Percentiles rank a stretch among this genome's conserved stretches.
Evolutionary conservation across 2,797 vertebrate genomes (phyloP).

Genomic region (Diplodus sargus): DNA sequence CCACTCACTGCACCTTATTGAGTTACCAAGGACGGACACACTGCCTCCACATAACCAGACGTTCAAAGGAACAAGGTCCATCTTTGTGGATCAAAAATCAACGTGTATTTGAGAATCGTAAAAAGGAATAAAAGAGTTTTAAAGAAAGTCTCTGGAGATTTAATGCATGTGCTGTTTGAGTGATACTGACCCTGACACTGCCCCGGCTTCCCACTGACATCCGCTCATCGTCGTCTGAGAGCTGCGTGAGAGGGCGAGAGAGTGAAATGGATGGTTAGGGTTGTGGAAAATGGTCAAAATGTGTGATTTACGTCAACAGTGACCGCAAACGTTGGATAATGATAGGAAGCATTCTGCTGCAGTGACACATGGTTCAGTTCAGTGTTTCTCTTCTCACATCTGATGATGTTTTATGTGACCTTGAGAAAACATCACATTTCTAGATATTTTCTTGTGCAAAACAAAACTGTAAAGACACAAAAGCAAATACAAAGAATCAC

Average conservation of each 20-base stretch:
- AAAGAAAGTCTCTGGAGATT: neutral
- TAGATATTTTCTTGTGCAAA: neutral
- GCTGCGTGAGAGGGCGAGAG: constrained; percentile 81
- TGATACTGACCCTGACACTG: constrained; percentile 92
- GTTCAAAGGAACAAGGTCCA: neutral
- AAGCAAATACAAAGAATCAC: neutral
- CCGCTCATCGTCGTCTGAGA: constrained; percentile 94
- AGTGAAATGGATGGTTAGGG: constrained; percentile 51
- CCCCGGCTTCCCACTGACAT: constrained; percentile 92
- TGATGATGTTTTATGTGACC: neutral
- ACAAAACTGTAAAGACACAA: neutral
- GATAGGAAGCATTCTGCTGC: constrained; percentile 13
- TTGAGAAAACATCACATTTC: neutral
- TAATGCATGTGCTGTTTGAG: constrained; percentile 3
- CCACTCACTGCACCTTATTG: neutral
- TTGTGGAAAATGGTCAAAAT: neutral
- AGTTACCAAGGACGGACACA: constrained; percentile 6
- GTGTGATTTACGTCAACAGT: neutral
- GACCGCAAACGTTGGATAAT: neutral
- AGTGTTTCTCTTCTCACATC: neutral
- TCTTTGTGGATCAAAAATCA: constrained; percentile 5
- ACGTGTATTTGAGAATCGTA: neutral
- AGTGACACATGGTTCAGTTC: neutral
- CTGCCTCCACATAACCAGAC: neutral
- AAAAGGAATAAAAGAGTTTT: neutral